Evolutionary conservation across 2,888 invertebrate genomes (phyloP).

Genomic region (Aleiodes alternator): DNA sequence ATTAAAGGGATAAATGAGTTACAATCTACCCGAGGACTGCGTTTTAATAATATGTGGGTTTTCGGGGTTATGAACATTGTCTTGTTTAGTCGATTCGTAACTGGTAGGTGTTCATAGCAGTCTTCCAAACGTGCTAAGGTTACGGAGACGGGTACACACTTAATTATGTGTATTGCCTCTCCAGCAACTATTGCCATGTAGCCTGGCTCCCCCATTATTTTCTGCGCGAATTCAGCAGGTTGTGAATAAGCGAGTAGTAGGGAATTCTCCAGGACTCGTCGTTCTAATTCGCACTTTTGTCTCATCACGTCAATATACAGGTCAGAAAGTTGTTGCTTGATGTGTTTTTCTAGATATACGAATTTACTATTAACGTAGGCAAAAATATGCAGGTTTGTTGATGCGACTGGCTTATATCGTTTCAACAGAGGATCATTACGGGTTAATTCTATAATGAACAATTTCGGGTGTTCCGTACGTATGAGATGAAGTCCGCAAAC

Average conservation of each 20-base stretch:
- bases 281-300: background rate
- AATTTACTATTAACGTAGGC: slow-evolving; percentile 37
- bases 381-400: slow-evolving; percentile 12
- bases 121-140: background rate
- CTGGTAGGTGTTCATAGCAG: background rate
- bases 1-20: background rate
- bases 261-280: background rate
- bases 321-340: background rate
- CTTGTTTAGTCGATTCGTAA: background rate
- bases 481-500: slow-evolving; percentile 8
- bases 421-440: background rate
- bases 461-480: slow-evolving; percentile 13
- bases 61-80: background rate
- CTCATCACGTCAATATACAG: background rate
- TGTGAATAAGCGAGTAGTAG: background rate
- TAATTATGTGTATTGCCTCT: background rate
- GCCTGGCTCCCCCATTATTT: background rate
- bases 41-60: background rate
- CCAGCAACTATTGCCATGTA: background rate
- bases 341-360: slow-evolving; percentile 22
- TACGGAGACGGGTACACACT: background rate
- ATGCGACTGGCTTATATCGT: background rate
- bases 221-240: background rate
- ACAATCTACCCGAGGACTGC: background rate
- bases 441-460: background rate